A percentile compares a stretch with the other conserved stretches of the same genome.
phyloP scores from a whole-genome alignment of 1,140 invertebrate species.

The Pseudoatta argentina region DNA sequence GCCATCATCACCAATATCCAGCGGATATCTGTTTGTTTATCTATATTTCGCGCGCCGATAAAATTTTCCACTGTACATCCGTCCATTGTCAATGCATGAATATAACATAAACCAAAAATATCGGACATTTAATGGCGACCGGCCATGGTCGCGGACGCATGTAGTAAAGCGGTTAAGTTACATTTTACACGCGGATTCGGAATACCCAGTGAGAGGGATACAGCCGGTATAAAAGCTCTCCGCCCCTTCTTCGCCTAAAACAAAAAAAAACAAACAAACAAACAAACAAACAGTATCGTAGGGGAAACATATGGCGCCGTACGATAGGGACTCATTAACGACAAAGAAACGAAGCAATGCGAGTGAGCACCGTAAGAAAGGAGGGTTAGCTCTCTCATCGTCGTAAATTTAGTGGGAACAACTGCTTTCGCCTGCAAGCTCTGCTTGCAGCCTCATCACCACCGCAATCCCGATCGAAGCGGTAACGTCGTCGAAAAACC shows the following conservation, averaged over 20 bases:
- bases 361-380: slow-evolving; percentile 55
- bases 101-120: slow-evolving; percentile 61
- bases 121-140: slow-evolving; percentile 48
- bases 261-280: not conserved
- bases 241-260: not conserved
- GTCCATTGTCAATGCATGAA: slow-evolving; percentile 50
- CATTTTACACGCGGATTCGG: slow-evolving; percentile 53
- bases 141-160: not conserved
- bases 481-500: slow-evolving; percentile 58
- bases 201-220: slow-evolving; percentile 26
- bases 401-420: slow-evolving; percentile 80
- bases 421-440: slow-evolving; percentile 69
- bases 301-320: slow-evolving; percentile 70
- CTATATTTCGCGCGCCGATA: slow-evolving; percentile 44
- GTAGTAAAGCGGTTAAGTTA: slow-evolving; percentile 61
- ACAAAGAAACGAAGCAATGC: slow-evolving; percentile 59
- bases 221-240: slow-evolving; percentile 27
- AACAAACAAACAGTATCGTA: slow-evolving; percentile 43
- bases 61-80: slow-evolving; percentile 43
- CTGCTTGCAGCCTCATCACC: slow-evolving; percentile 30
- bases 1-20: slow-evolving; percentile 54
- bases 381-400: slow-evolving; percentile 57
- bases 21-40: slow-evolving; percentile 61
- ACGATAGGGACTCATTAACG: slow-evolving; percentile 77
- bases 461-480: slow-evolving; percentile 67